Evolutionary conservation across 2,888 invertebrate species (phyloP), one percentile per base, ranked within the genome.

Genomic region (Drosophila greeni): DNA sequence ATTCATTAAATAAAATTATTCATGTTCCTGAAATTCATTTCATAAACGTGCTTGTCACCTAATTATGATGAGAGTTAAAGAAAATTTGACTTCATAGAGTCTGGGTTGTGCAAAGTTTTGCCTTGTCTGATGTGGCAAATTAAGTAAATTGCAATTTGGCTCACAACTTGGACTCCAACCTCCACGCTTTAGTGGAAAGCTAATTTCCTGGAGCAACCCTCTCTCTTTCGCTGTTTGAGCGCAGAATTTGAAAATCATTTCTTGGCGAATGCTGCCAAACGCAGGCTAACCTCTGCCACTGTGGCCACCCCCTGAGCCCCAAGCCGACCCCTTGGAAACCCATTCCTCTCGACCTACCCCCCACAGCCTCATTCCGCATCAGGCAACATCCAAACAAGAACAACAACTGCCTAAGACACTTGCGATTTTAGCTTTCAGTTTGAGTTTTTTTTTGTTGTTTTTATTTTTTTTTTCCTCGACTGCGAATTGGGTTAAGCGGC

Each of bases 401-500:
- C 55, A 66, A 64, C 64, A 67, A 74, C 56, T 75, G 73, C 68
- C 68, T 66, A 59, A 80, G 73, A 77, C 75, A 76, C 72, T 76
- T 78, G 65, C 65, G 61, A 61, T 59, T 75, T 54, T 62, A 64
- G 64, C 24, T 49, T 71, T 48, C 61, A 66, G 47, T 42, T 75
- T 78, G 54, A 54, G 54, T 66, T 47, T 71, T 51, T 58, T 36
- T 49, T 34, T 18, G 20, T 37, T 47, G 26, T 23, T 8, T 57
- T 31, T 56, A 42, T 49, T 31, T 31, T 56, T 48, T 49, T 31
- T 45, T 45, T 20, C 26, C 48, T 36, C 52, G 33, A 59, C 33
- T 48, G 52, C 53, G 83, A 79, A 83, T 83, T 83, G 81, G 79
- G 83, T 81, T 79, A 83, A 83, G 79, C 79, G 81, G 83, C 69